A percentile compares a stretch with the other conserved stretches of the same genome.
Evolutionary conservation across 2,888 invertebrate species (phyloP).

Genomic region (Lasioglossum leucozonium): DNA sequence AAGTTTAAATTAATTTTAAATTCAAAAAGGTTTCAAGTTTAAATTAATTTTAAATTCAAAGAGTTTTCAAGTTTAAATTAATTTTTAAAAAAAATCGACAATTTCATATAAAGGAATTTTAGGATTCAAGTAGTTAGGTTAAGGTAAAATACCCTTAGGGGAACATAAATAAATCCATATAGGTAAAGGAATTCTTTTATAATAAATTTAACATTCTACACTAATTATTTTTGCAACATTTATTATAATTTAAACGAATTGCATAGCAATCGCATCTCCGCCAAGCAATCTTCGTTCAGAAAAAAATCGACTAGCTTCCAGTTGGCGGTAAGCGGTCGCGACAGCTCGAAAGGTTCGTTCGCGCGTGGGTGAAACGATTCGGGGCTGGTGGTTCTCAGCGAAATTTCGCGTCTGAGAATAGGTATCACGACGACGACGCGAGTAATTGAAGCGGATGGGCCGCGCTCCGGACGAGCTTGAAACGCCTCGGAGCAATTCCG

Average conservation of each 20-base stretch:
- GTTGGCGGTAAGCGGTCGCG: background rate
- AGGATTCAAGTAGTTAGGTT: too few relatives aligned
- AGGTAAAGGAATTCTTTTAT: too few relatives aligned
- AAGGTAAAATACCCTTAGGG: too few relatives aligned
- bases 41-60: too few relatives aligned
- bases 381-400: background rate
- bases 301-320: background rate
- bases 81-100: too few relatives aligned
- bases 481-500: background rate
- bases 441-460: conserved; percentile 13
- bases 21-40: too few relatives aligned
- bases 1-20: too few relatives aligned
- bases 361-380: background rate
- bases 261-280: background rate
- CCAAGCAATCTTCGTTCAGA: background rate
- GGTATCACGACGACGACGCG: conserved; percentile 7
- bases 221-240: too few relatives aligned
- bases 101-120: too few relatives aligned
- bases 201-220: too few relatives aligned
- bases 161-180: too few relatives aligned
- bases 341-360: background rate
- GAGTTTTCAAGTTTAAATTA: too few relatives aligned
- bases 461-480: background rate
- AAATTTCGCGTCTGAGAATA: background rate
- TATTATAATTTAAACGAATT: background rate